These are phyloP conservation scores for Danio albolineatus DNA, from an alignment of 2,797 vertebrate genomes.

Conservation along the genomic window DNA sequence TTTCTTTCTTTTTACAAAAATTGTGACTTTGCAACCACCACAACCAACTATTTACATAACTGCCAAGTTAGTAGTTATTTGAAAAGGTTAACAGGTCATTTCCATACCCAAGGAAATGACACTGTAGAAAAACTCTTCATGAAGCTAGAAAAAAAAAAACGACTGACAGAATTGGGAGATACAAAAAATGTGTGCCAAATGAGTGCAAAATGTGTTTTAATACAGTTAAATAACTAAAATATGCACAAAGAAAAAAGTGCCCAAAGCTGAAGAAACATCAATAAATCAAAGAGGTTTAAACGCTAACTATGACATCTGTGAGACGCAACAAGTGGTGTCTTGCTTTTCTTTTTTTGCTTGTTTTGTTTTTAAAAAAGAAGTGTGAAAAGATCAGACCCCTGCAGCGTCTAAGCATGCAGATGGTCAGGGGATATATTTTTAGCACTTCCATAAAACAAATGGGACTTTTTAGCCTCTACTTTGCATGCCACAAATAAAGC, in stretches of 20 bases:
- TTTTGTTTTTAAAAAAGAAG: constrained; percentile 20
- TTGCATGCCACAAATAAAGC: constrained; percentile 1
- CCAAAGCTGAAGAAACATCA: not conserved
- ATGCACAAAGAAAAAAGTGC: not conserved
- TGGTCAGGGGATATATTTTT: not conserved
- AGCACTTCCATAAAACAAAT: not conserved
- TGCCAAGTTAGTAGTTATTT: not conserved
- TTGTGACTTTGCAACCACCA: no score
- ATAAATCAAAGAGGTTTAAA: constrained; percentile 7
- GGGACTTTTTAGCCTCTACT: not conserved
- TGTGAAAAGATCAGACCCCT: constrained; percentile 11
- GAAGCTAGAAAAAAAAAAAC: not conserved
- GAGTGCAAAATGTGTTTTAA: not conserved
- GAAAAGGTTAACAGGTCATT: not conserved
- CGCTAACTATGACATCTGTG: not conserved
- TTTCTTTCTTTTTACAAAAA: no score
- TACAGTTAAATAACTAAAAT: not conserved
- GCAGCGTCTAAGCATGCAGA: constrained; percentile 27
- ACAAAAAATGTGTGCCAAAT: no score
- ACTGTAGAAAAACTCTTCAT: not conserved
- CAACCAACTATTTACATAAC: not conserved
- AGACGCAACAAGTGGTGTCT: not conserved
- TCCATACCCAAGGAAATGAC: not conserved
- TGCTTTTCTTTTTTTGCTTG: not conserved
- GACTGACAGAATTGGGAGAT: not conserved